Percentiles rank a stretch among this genome's conserved stretches.
Evolutionary conservation across 2,888 invertebrate species (phyloP).

Genomic region (Drosophila siamana): DNA sequence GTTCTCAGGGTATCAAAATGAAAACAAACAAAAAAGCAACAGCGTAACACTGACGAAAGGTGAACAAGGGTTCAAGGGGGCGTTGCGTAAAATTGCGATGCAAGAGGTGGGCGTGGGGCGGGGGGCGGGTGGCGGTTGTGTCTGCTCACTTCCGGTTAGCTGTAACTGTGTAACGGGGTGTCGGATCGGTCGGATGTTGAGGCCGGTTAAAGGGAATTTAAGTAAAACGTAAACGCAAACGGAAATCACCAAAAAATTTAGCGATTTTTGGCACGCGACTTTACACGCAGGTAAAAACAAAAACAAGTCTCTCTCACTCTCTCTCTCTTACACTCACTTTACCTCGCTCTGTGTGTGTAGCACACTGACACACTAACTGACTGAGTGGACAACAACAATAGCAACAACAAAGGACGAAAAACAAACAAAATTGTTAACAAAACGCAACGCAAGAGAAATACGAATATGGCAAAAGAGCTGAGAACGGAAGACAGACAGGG

Average conservation of each 20-base stretch:
- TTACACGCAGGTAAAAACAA: conserved; percentile 55
- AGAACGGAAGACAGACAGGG: conserved; percentile 14
- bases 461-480: conserved; percentile 19
- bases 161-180: conserved; percentile 33
- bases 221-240: conserved; percentile 81
- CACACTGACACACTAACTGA: conserved; percentile 62
- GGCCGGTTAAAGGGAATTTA: conserved; percentile 77
- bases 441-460: conserved; percentile 47
- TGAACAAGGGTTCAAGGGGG: not conserved
- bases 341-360: conserved; percentile 16
- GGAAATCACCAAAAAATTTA: conserved; percentile 68
- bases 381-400: conserved; percentile 34
- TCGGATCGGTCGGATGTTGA: conserved; percentile 69
- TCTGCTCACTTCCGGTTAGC: conserved; percentile 39
- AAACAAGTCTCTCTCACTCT: too few relatives aligned
- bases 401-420: conserved; percentile 29
- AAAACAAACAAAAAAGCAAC: conserved; percentile 26
- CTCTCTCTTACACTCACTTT: too few relatives aligned
- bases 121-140: not conserved
- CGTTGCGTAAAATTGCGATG: conserved; percentile 51
- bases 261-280: conserved; percentile 64
- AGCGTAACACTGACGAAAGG: conserved; percentile 32
- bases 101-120: not conserved
- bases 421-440: conserved; percentile 51
- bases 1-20: not conserved